Evolutionary conservation across 2,888 invertebrate genomes (phyloP), one percentile per base, ranked within the genome.

Genomic region (Agrypnus murinus): DNA sequence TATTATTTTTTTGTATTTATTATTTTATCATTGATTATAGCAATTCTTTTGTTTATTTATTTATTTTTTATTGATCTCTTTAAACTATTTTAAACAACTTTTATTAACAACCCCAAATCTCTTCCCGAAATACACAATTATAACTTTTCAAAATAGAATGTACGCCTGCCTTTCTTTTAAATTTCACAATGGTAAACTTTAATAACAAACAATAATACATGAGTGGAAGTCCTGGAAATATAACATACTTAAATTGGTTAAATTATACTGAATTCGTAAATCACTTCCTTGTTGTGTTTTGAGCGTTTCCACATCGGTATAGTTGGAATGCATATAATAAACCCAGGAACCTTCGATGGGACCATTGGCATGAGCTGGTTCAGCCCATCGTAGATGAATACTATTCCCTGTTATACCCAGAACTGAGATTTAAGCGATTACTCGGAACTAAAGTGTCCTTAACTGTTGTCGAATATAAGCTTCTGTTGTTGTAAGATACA

Each of bases 371-470:
- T 88, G 88, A 80, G 89, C 89, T 45, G 96, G 96, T 84, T 93
- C 92, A 80, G 89, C 88, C 96, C 96, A 96, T 80, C 91, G 90
- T 77, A 96, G 86, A 75, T 92, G 91, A 80, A 96, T 93, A 83
- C 92, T 92, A 68, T 90, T 90, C 71, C 95, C 90, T 69, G 92
- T 92, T 74, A 95, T 92, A 84, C 91, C 91, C 77, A 92, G 89
- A 38, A 95, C 91, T 92, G 80, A 96, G 89, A 86, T 95, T 94
- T 81, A 91, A 88, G 66, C 97, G 97, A 83, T 93, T 91, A 79
- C 90, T 91, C 77, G 94, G 93, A 82, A 90, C 62, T 68, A 36
- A 25, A 6, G 31, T 6, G 14, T 62, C 60, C 32, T 50, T 40
- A 59, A 48, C 14, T 32, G 75, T 77, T 19, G 71, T 75, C 48